Base-by-base conservation (phyloP, 2,113 vertebrate genomes). In the Sapajus apella region DNA sequence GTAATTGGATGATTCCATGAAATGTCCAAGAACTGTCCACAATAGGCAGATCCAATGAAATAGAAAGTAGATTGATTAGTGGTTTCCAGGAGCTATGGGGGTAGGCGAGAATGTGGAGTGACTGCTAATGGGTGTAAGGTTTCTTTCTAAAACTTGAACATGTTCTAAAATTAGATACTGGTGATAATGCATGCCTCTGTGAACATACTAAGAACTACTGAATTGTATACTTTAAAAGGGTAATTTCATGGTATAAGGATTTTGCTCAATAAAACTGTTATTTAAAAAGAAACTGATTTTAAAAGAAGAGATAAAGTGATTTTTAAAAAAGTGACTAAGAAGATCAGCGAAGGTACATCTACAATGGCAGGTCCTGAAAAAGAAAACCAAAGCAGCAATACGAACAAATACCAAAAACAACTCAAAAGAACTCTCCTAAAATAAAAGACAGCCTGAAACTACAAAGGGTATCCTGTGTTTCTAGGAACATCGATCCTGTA, bases 141-240 rank as follows among this genome's bases (percentile, higher is more conserved):
- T 77, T 66, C 70, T 83, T 83, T 92, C 52, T 64, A 45, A 92
- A 72, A 90, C 82, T 70, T 75, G 40, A 82, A 96, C 82, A 90
- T 92, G 47, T 50, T 80, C 50, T 79, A 95, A 55, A 88, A 64
- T 58, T 77, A 89, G 70, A 89, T 13, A 87, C 30, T 40, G 27
- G 35, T 83, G 40, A 90, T 3, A 89, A 43, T 52, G 37, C 5
- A 64, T 12, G 72, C 14, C 3, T 75, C 72, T 75, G 43, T 84
- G 77, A 77, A 61, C 35, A 52, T 25, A n/a, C 4, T 52, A 70
- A 86, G 66, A 94, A 85, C 32, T 8, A 87, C 8, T 72, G 25
- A 79, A 83, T 5, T 52, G 2, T 68, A 90, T 10, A 66, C 23
- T 79, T 50, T 58, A 81, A 80, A 89, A 52, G 23, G 16, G 52